phyloP scores from a whole-genome alignment of 2,888 invertebrate species.

The Ptychoptera albimana region DNA sequence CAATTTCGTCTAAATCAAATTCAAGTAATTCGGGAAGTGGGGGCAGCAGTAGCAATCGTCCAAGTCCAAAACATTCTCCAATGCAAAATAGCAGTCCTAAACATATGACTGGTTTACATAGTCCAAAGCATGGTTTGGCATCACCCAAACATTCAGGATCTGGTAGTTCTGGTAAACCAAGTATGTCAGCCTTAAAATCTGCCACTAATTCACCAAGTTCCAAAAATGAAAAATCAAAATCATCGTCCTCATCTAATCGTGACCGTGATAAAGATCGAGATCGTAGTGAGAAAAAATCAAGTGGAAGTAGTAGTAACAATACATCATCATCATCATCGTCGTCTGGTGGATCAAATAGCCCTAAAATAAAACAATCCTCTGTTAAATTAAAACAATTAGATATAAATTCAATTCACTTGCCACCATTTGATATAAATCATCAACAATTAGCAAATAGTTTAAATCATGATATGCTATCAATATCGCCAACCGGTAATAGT shows the following conservation, averaged over 20 bases:
- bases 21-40: conserved; percentile 43
- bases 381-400: conserved; percentile 53
- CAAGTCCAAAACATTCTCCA: conserved; percentile 62
- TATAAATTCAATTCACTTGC: conserved; percentile 31
- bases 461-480: not conserved
- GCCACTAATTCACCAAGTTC: conserved; percentile 57
- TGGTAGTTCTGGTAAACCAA: conserved; percentile 66
- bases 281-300: conserved; percentile 6
- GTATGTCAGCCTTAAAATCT: conserved; percentile 74
- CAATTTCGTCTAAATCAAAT: conserved; percentile 39
- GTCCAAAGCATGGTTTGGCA: conserved; percentile 60
- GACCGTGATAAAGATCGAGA: conserved; percentile 5
- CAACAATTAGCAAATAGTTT: not conserved
- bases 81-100: conserved; percentile 58
- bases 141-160: conserved; percentile 62
- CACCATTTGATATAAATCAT: conserved; percentile 3
- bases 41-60: conserved; percentile 32
- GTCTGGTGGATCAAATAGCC: conserved; percentile 37
- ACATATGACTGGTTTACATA: conserved; percentile 49
- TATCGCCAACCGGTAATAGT: not conserved
- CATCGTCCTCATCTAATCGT: conserved; percentile 3
- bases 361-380: conserved; percentile 46
- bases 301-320: not conserved
- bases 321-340: too few species aligned
- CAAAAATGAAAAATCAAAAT: conserved; percentile 34